Evolutionary conservation across 2,888 invertebrate species (phyloP).

Genomic region (Stenurella melanura): DNA sequence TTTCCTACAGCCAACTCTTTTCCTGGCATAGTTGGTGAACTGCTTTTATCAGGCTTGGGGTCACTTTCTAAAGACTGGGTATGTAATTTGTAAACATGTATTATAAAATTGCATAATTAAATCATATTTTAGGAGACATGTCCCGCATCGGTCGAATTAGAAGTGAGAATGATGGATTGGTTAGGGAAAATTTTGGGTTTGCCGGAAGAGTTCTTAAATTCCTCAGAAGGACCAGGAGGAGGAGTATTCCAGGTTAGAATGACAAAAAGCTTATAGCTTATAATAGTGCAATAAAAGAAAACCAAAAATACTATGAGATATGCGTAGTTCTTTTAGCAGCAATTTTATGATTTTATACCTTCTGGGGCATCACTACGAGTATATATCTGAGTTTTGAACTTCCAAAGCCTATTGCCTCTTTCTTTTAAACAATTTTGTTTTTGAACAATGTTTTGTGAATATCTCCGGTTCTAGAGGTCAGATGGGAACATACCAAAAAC

Average conservation of each 20-base stretch:
- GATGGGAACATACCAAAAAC: too few species aligned
- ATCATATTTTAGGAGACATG: conserved; percentile 59
- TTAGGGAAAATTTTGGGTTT: conserved; percentile 88
- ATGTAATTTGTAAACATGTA: conserved; percentile 37
- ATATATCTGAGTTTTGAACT: too few species aligned
- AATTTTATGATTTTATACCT: too few species aligned
- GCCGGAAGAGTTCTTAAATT: conserved; percentile 87
- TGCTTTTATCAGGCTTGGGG: conserved; percentile 64
- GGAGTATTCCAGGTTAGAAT: conserved; percentile 85
- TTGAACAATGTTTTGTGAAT: too few species aligned
- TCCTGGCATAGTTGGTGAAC: conserved; percentile 88
- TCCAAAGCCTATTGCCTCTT: too few species aligned
- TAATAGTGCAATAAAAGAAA: too few species aligned
- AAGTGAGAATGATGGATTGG: conserved; percentile 95
- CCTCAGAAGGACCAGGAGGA: conserved; percentile 85
- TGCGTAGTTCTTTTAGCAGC: too few species aligned
- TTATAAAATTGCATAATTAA: conserved; percentile 9
- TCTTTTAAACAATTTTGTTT: too few species aligned
- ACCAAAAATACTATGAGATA: too few species aligned
- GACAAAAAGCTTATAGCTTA: neutral
- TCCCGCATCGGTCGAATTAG: conserved; percentile 90
- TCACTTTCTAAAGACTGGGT: conserved; percentile 64
- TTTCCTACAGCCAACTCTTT: conserved; percentile 91
- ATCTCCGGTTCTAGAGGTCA: too few species aligned
- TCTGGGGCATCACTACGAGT: too few species aligned